Evolutionary conservation across 2,797 vertebrate genomes (phyloP), one percentile per base, ranked within the genome.

Genomic region (Neomorphus geoffroyi): DNA sequence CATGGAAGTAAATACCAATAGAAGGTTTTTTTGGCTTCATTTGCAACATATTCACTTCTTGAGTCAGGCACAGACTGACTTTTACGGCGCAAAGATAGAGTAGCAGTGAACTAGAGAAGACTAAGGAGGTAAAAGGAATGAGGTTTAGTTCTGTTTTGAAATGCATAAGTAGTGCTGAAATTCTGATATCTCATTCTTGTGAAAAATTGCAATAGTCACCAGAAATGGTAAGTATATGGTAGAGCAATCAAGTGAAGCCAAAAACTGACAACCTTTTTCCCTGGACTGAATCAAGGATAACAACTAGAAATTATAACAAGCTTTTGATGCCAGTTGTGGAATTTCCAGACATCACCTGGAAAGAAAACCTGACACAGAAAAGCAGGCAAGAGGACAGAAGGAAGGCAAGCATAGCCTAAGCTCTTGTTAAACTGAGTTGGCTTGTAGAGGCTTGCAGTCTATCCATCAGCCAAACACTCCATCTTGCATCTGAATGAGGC

Each of bases 401-500:
- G 62, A 93, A 93, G 65, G 80, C 83, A 77, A 77, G 79, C 70
- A 92, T 48, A 80, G 71, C 71, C 43, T 69, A 72, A 79, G 28
- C 21, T 79, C 86, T 86, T 88, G 72, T 93, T 92, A 86, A 60
- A 46, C 66, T 60, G 71, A 85, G 91, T 79, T 83, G 90, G 32
- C 65, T 92, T 65, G 39, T 19, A 81, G 58, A 69, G 51, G 39
- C 56, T 93, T 91, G 66, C 81, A 94, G 89, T 54, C 89, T 46
- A 74, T 94, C 84, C 93, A 88, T 95, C 92, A 95, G 83, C 71
- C 86, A 93, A 90, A 91, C 88, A 95, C 83, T 90, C 94, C 62
- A 0, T 77, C 11, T 1, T 73, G 60, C 78, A 85, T 75, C 67
- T 73, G 70, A 93, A 94, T 41, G 45, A 94, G 88, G 84, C 64